These are phyloP conservation scores for Lasioglossum marginatum DNA, from an alignment of 2,888 invertebrate species.

Conservation along the genomic window DNA sequence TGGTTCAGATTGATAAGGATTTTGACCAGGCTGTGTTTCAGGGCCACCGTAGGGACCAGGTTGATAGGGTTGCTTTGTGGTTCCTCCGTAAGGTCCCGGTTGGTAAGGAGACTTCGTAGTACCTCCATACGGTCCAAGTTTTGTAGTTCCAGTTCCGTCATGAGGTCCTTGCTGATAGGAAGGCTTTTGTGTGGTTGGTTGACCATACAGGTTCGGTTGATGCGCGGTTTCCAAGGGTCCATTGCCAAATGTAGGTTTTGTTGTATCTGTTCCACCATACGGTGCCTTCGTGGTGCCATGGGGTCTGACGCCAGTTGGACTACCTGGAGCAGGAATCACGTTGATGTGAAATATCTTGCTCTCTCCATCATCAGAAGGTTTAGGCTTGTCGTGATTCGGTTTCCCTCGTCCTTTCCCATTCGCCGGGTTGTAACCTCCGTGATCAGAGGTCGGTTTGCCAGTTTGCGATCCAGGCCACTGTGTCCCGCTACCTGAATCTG, in stretches of 20 bases:
- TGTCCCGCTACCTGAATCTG: not conserved
- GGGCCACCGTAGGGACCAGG: not conserved
- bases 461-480: not conserved
- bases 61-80: not conserved
- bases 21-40: not conserved
- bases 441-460: not conserved
- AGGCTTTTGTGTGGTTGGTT: not conserved
- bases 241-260: not conserved
- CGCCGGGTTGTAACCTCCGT: not conserved
- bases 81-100: not conserved
- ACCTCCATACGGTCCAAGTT: too few relatives aligned
- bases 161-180: not conserved
- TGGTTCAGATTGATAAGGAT: not conserved
- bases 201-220: not conserved
- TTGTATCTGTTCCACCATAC: not conserved
- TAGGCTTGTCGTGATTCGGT: not conserved
- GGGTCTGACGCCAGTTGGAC: slow-evolving; percentile 21
- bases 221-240: not conserved
- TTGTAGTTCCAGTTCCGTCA: not conserved
- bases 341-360: slow-evolving; percentile 46
- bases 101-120: not conserved
- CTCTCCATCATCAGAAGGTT: not conserved
- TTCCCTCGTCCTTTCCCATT: not conserved
- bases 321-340: slow-evolving; percentile 36
- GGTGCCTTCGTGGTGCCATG: not conserved